Percentiles rank a stretch among this genome's conserved stretches.
phyloP scores from a whole-genome alignment of 2,113 vertebrate genomes.

The Lepidothrix coronata region DNA sequence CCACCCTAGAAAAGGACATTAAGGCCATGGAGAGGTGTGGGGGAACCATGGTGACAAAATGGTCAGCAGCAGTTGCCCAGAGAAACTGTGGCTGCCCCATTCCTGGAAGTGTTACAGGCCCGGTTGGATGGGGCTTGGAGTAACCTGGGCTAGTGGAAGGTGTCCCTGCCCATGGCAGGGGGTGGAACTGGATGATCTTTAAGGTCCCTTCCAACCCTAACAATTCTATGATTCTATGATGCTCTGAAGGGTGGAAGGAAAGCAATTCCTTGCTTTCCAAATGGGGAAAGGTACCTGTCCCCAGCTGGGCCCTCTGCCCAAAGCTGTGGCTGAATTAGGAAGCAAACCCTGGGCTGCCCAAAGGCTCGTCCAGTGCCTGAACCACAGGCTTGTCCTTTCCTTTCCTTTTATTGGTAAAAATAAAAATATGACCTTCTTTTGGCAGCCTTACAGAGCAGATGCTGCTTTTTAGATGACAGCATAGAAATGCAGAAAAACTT shows the following conservation, averaged over 20 bases:
- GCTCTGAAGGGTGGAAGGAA: not conserved
- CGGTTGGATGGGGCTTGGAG: accelerated
- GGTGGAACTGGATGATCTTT: not conserved
- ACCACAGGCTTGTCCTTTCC: conserved; percentile 28
- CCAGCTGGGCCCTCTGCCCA: not conserved
- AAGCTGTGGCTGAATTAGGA: not conserved
- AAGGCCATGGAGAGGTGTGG: not conserved
- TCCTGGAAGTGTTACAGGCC: not conserved
- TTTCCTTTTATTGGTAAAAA: conserved; percentile 73
- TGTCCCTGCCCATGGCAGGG: not conserved
- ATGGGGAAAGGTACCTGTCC: not conserved
- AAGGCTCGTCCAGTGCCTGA: conserved; percentile 32
- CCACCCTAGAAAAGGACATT: not conserved
- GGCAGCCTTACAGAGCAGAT: conserved; percentile 74
- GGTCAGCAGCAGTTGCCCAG: not conserved
- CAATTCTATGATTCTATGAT: not conserved
- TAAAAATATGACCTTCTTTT: conserved; percentile 75
- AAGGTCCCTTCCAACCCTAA: not conserved
- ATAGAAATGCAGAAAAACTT: conserved; percentile 71
- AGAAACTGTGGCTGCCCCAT: not conserved
- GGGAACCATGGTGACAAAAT: not conserved
- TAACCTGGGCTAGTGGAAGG: not conserved
- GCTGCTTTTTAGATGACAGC: conserved; percentile 74
- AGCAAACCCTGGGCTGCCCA: not conserved
- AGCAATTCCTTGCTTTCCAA: not conserved